Conservation (phyloP, 2,113 vertebrate species). For the Ictalurus punctatus region DNA sequence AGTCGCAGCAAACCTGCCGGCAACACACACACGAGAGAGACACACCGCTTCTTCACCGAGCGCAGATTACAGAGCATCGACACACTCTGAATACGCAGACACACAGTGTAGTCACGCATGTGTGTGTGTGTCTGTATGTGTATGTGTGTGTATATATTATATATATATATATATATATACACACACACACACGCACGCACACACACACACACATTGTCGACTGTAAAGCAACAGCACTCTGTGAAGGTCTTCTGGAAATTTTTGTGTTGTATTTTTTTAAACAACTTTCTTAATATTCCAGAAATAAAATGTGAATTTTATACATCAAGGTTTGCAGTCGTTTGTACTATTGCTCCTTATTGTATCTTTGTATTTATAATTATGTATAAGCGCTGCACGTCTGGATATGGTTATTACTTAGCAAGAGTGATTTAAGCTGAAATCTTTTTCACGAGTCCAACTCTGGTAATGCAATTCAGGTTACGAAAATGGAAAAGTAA, state of each 20-base stretch:
- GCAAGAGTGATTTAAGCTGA: not conserved
- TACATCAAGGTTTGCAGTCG: not conserved
- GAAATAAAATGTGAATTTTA: constrained; percentile 31
- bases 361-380: not conserved
- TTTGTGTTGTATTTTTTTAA: not conserved
- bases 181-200: constrained; percentile 45
- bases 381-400: not conserved
- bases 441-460: not conserved
- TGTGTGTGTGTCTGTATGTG: too few relatives aligned
- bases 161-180: too few relatives aligned
- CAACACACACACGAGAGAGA: constrained; percentile 52
- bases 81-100: constrained; percentile 57
- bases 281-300: constrained; percentile 1
- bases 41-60: constrained; percentile 84
- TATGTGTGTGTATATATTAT: too few relatives aligned
- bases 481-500: not conserved
- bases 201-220: not conserved
- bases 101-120: not conserved
- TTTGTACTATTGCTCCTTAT: not conserved
- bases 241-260: not conserved
- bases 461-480: not conserved
- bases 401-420: not conserved
- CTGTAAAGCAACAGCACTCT: not conserved
- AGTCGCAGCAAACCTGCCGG: constrained; percentile 52
- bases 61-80: constrained; percentile 74